These are phyloP conservation scores for Rousettus leschenaultii DNA, from an alignment of 2,113 vertebrate species.

Conservation along the genomic window DNA sequence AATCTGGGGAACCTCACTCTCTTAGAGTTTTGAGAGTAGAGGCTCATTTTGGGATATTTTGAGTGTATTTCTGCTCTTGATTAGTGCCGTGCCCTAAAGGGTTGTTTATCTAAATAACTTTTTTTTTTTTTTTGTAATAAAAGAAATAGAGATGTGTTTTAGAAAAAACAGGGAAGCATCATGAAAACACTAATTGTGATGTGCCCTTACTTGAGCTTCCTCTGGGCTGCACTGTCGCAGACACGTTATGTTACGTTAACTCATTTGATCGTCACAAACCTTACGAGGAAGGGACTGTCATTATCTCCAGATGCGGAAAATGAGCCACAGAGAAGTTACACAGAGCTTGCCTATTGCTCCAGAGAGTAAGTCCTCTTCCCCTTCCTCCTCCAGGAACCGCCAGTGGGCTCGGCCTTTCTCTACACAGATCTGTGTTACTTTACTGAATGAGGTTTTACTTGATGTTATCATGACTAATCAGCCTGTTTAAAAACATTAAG, in stretches of 20 bases:
- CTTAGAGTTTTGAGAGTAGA: neutral
- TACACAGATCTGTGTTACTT: accelerated
- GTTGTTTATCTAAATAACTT: neutral
- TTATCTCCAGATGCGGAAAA: neutral
- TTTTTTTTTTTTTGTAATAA: neutral
- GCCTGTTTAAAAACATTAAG: neutral
- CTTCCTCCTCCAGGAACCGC: neutral
- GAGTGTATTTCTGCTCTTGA: neutral
- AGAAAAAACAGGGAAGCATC: neutral
- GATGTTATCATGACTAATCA: neutral
- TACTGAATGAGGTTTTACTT: neutral
- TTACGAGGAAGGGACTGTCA: neutral
- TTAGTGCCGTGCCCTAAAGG: neutral
- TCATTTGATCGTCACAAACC: neutral
- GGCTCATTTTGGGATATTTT: neutral
- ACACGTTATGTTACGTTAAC: neutral
- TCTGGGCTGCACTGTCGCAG: neutral
- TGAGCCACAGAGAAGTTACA: neutral
- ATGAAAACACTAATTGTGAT: neutral
- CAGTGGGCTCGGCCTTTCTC: neutral
- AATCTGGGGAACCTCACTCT: neutral
- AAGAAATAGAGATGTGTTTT: neutral
- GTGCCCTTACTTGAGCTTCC: neutral
- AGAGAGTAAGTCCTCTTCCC: neutral
- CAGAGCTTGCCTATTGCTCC: neutral